phyloP scores from a whole-genome alignment of 2,797 vertebrate species.

The Antennarius maculatus region DNA sequence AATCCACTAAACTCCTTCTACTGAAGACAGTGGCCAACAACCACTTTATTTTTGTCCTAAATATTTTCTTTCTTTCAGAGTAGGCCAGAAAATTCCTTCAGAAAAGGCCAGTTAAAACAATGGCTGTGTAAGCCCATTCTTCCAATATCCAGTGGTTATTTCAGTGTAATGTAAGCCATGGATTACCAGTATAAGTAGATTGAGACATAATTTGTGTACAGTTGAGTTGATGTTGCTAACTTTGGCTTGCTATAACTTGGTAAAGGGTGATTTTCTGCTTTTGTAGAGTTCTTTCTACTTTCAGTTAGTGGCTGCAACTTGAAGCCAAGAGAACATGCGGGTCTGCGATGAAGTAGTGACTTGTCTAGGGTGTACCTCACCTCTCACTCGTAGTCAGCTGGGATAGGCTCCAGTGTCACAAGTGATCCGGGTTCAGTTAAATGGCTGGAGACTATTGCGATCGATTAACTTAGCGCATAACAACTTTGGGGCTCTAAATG shows the following conservation, averaged over 20 bases:
- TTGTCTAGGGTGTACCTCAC: too few species aligned
- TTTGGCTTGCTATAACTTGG: constrained; percentile 58
- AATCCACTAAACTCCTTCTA: constrained; percentile 62
- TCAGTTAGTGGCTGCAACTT: constrained; percentile 5
- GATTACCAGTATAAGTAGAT: constrained; percentile 81
- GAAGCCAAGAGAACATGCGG: constrained; percentile 3
- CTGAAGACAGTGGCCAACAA: constrained; percentile 55
- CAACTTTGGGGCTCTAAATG: constrained; percentile 13
- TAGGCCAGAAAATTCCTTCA: constrained; percentile 65
- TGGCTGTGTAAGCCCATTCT: constrained; percentile 71
- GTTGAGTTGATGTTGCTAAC: constrained; percentile 74
- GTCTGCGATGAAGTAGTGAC: neutral
- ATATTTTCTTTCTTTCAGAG: constrained; percentile 67
- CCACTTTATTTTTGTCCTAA: constrained; percentile 72
- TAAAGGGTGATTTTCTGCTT: constrained; percentile 25
- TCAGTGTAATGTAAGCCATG: constrained; percentile 77
- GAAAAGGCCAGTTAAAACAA: constrained; percentile 76
- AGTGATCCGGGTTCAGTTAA: too few species aligned
- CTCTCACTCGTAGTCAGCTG: too few species aligned
- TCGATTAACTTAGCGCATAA: neutral
- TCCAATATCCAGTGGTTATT: constrained; percentile 73
- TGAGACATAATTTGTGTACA: constrained; percentile 77
- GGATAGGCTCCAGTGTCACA: too few species aligned
- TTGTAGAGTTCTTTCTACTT: constrained; percentile 32
- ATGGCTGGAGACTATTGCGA: too few species aligned